Evolutionary conservation across 2,113 vertebrate species (phyloP), one percentile per base, ranked within the genome.

Genomic region (Xiphorhynchus elegans): DNA sequence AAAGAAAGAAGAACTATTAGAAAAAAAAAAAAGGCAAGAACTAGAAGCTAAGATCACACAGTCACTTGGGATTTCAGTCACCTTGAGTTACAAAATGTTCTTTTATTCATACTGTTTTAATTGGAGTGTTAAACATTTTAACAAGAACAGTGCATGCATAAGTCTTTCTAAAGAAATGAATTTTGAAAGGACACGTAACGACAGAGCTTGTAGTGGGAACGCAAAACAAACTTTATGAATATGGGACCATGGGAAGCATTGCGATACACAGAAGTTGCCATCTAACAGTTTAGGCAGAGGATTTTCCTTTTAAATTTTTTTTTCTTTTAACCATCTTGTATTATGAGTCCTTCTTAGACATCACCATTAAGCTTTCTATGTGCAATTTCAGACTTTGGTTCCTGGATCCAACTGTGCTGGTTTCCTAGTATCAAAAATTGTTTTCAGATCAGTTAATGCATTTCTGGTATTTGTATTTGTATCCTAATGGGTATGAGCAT

Each of bases 51-150:
- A 24, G 56, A 93, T 88, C 47, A 59, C 10, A 10, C 35, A 92
- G 69, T 95, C 74, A 62, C 82, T 91, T 91, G 93, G 56, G 69
- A 95, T 84, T 95, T 91, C 84, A 66, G 67, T 88, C 92, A 94
- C 84, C 83, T 60, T 93, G 90, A 93, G 72, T 92, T 94, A 90
- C 67, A 84, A 72, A 91, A 91, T 81, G 72, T 86, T 96, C 42
- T 90, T 95, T 93, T 91, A 93, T 90, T 95, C 87, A 86, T 79
- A 23, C 31, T 70, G 47, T 87, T 93, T 95, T 94, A 95, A 95
- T 79, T 90, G 80, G 76, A 86, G 52, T 64, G 46, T 84, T 95
- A 95, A 97, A 84, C 33, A n/a, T 82, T 95, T 91, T 91, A 91
- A 95, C 79, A 82, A 90, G 77, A 95, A 90, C 26, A 85, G 55